These are phyloP conservation scores for Xestobium rufovillosum DNA, from an alignment of 2,888 invertebrate genomes.

Conservation along the genomic window DNA sequence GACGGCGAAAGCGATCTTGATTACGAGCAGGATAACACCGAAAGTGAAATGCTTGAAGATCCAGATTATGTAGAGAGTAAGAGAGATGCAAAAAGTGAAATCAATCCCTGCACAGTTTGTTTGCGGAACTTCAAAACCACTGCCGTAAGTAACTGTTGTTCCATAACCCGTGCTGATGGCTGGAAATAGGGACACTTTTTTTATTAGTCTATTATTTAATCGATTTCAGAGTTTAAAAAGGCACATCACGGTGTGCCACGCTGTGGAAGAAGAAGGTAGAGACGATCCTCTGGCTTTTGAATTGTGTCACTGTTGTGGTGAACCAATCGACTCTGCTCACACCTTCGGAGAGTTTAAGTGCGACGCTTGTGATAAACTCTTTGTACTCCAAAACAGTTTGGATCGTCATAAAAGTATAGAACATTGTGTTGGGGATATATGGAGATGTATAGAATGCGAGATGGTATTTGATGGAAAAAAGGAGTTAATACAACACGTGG, in stretches of 20 bases:
- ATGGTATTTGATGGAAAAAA: constrained; percentile 57
- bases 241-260: constrained; percentile 37
- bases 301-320: constrained; percentile 52
- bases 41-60: constrained; percentile 18
- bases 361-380: constrained; percentile 61
- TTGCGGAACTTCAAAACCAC: constrained; percentile 34
- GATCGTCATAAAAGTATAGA: constrained; percentile 60
- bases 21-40: constrained; percentile 10
- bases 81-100: constrained; percentile 19
- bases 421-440: constrained; percentile 55
- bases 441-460: constrained; percentile 59
- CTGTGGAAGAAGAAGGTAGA: constrained; percentile 25
- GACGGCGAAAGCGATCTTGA: constrained; percentile 17
- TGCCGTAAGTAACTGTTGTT: constrained; percentile 34
- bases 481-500: constrained; percentile 58
- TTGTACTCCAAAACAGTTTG: constrained; percentile 59
- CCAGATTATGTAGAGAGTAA: constrained; percentile 15
- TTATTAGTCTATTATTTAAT: no score
- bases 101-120: constrained; percentile 33
- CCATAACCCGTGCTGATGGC: no score
- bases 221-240: constrained; percentile 39
- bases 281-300: constrained; percentile 40
- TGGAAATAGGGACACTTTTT: no score
- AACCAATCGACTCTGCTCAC: constrained; percentile 50
- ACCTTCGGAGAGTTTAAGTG: constrained; percentile 51